A percentile compares a stretch with the other conserved stretches of the same genome.
phyloP scores from a whole-genome alignment of 92 coral and sea anemone species.

The Siderastrea siderea region DNA sequence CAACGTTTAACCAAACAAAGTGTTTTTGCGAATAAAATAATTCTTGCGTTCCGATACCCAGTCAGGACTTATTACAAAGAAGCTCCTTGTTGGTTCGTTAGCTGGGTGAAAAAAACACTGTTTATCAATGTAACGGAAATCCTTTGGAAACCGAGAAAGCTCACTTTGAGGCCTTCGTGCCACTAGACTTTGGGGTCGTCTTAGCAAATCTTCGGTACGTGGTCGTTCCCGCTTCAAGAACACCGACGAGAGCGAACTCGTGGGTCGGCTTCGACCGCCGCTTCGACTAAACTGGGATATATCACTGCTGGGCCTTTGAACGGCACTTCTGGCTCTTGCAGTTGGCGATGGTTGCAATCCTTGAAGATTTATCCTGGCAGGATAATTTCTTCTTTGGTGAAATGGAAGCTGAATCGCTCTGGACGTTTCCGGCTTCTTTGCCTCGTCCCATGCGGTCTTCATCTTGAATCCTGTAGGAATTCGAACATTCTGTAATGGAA shows the following conservation, averaged over 20 bases:
- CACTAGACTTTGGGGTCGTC: slow-evolving; percentile 76
- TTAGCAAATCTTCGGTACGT: slow-evolving; percentile 72
- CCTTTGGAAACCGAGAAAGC: slow-evolving; percentile 85
- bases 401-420: slow-evolving; percentile 74
- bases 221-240: slow-evolving; percentile 56
- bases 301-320: slow-evolving; percentile 20
- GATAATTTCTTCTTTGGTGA: slow-evolving; percentile 17
- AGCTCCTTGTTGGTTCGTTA: slow-evolving; percentile 72
- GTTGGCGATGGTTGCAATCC: slow-evolving; percentile 78
- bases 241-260: slow-evolving; percentile 63
- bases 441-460: slow-evolving; percentile 80
- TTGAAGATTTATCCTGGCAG: slow-evolving; percentile 70
- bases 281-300: slow-evolving; percentile 25
- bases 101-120: slow-evolving; percentile 89
- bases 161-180: slow-evolving; percentile 86
- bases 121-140: slow-evolving; percentile 82
- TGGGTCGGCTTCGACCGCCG: slow-evolving; percentile 11
- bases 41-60: slow-evolving; percentile 86
- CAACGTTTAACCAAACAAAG: slow-evolving; percentile 72
- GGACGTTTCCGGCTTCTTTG: slow-evolving; percentile 69
- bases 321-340: slow-evolving; percentile 56
- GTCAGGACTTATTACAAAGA: slow-evolving; percentile 88
- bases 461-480: slow-evolving; percentile 64
- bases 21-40: slow-evolving; percentile 76
- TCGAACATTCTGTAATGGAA: slow-evolving; percentile 72